Evolutionary conservation across 2,113 vertebrate genomes (phyloP).

Genomic region (Pelobates fuscus): DNA sequence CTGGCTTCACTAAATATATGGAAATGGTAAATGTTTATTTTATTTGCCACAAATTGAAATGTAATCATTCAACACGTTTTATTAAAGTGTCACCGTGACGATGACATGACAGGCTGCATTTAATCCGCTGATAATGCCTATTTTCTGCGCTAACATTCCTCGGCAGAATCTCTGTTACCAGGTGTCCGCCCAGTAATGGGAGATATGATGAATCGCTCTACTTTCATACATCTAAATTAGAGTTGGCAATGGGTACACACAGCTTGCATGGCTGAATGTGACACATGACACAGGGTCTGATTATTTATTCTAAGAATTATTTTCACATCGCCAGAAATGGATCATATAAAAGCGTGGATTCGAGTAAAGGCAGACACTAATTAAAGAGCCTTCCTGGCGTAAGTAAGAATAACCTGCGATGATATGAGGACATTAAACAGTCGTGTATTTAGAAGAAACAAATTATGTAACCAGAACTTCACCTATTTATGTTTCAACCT

Average conservation of each 20-base stretch:
- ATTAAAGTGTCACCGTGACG: constrained; percentile 16
- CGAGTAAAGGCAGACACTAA: background rate
- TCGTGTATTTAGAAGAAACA: too few species aligned
- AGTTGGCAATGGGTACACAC: constrained; percentile 12
- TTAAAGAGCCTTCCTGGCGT: too few species aligned
- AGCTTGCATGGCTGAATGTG: background rate
- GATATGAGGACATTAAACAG: too few species aligned
- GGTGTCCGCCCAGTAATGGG: constrained; percentile 12
- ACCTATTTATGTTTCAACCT: too few species aligned
- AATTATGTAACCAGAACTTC: too few species aligned
- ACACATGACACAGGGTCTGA: background rate
- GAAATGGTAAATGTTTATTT: constrained; percentile 12
- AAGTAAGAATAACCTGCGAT: too few species aligned
- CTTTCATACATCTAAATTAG: constrained; percentile 12
- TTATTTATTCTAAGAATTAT: constrained; percentile 25
- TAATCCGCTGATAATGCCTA: background rate
- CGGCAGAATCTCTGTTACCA: background rate
- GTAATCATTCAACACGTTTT: constrained; percentile 9
- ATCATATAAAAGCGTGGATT: too few species aligned
- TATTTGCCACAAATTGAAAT: background rate
- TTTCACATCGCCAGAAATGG: background rate
- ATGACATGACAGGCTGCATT: background rate
- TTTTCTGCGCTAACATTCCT: background rate
- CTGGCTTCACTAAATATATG: background rate
- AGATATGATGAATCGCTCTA: constrained; percentile 2